Evolutionary conservation across 1,140 invertebrate species (phyloP).

Genomic region (Lepidurus packardi): DNA sequence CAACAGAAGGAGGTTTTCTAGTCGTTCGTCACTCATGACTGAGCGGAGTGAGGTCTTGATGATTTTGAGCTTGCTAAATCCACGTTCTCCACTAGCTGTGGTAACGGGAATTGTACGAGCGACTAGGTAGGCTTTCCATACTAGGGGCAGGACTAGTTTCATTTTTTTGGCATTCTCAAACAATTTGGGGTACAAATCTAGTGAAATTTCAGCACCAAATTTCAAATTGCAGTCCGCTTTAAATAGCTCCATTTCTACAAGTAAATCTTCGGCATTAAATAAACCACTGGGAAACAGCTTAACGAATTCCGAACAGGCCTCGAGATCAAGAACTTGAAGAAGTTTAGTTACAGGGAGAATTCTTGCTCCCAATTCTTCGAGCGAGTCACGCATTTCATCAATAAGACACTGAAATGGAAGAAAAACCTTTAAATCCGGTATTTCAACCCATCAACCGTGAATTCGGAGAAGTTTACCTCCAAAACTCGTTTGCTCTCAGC

Average conservation of each 20-base stretch:
- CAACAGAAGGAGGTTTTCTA: not conserved
- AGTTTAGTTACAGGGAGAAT: not conserved
- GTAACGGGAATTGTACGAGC: not conserved
- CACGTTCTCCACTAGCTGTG: not conserved
- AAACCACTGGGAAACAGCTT: not conserved
- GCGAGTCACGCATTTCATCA: not conserved
- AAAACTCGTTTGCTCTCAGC: not conserved
- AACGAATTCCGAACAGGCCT: not conserved
- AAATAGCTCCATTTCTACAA: not conserved
- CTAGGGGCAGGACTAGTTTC: not conserved
- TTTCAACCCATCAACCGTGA: not conserved
- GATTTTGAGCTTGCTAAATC: not conserved
- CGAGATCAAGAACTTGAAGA: not conserved
- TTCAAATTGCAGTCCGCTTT: not conserved
- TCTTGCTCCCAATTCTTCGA: not conserved
- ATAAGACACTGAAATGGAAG: not conserved
- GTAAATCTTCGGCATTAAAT: not conserved
- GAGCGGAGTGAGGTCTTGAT: constrained; percentile 16
- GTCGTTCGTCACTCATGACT: constrained; percentile 24
- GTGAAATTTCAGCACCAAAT: not conserved
- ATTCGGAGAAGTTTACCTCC: constrained; percentile 1
- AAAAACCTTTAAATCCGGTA: not conserved
- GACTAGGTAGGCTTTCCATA: constrained; percentile 5
- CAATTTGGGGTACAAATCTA: not conserved
- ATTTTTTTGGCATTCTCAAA: not conserved